Conservation (phyloP, 2,797 vertebrate species). For the Cottoperca gobio region DNA sequence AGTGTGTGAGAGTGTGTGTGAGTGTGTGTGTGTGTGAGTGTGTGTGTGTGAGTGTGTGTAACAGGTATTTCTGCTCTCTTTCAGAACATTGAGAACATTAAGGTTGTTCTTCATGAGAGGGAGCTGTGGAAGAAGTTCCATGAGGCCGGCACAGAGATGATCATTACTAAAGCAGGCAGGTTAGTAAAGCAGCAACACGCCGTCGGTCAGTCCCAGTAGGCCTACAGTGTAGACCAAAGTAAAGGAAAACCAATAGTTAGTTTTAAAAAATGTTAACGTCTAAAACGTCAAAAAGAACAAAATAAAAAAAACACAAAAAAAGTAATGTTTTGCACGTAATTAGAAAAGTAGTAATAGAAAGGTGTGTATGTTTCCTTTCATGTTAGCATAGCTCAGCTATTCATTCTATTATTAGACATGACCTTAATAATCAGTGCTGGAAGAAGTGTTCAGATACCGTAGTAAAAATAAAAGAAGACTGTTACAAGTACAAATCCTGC, state of each 20-base stretch:
- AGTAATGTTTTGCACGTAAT: neutral
- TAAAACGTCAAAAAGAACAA: no score
- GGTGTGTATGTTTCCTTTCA: neutral
- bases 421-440: neutral
- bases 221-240: neutral
- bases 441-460: neutral
- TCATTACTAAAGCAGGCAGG: slow-evolving; percentile 99
- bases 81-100: slow-evolving; percentile 97
- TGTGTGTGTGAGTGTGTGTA: neutral
- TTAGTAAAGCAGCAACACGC: slow-evolving; percentile 70
- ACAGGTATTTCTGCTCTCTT: neutral
- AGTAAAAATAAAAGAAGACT: neutral
- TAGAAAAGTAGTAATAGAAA: neutral
- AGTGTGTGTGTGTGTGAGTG: neutral
- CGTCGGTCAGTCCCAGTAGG: neutral
- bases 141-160: slow-evolving; percentile 98
- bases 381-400: neutral
- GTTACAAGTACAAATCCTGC: neutral
- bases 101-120: slow-evolving; percentile 95
- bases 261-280: no score
- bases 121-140: slow-evolving; percentile 99
- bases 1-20: slow-evolving; percentile 9
- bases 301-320: no score
- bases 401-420: neutral
- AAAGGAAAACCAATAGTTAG: neutral